Conservation (phyloP, 2,797 vertebrate species). For the Poeciliopsis turneri region DNA sequence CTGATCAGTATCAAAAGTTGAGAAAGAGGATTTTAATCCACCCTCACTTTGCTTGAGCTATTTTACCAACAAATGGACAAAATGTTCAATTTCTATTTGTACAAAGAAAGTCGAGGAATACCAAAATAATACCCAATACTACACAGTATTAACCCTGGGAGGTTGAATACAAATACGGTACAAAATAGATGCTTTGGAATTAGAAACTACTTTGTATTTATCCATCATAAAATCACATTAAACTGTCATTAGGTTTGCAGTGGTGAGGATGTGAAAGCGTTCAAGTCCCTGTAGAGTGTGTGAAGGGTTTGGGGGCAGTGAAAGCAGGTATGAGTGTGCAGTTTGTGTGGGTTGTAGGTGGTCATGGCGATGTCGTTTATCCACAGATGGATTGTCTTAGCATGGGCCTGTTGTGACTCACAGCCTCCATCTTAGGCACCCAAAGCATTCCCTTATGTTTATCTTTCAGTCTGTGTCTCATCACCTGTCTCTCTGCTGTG, state of each 20-base stretch:
- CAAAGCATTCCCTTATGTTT: constrained; percentile 64
- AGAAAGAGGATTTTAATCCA: not conserved
- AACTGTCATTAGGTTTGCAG: not conserved
- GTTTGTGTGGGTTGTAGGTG: constrained; percentile 53
- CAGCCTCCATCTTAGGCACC: constrained; percentile 57
- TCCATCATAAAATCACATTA: not conserved
- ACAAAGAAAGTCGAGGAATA: not conserved
- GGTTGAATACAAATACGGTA: not conserved
- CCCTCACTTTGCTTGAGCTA: not conserved
- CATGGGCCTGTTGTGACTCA: constrained; percentile 70
- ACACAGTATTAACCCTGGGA: not conserved
- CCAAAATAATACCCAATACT: not conserved
- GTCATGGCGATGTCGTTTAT: constrained; percentile 46
- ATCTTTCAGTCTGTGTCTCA: constrained; percentile 58
- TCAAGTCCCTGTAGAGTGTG: constrained; percentile 6
- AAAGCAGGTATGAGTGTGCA: constrained; percentile 24
- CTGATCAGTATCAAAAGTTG: not conserved
- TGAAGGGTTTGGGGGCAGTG: constrained; percentile 27
- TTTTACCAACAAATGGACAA: not conserved
- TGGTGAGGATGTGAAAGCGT: not conserved
- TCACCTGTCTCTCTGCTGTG: constrained; percentile 60
- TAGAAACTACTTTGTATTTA: not conserved
- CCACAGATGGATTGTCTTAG: constrained; percentile 66
- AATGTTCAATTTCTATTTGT: not conserved
- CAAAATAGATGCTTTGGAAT: not conserved